Base-by-base conservation (phyloP, 2,113 vertebrate genomes). In the Lamprologus speciosus region DNA sequence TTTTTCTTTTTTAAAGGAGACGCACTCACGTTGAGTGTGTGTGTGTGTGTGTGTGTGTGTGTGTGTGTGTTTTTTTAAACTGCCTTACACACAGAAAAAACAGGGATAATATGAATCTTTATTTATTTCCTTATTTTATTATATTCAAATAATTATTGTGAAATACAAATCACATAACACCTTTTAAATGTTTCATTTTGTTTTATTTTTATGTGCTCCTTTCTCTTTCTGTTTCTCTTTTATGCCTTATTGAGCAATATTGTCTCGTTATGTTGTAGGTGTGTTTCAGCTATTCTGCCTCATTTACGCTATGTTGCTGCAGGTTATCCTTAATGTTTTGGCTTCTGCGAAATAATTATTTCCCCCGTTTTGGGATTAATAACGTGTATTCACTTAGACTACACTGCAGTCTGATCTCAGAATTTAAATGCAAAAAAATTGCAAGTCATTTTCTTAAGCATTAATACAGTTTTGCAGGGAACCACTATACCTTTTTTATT, bases 1-100 rank as follows among this genome's bases (percentile, higher is more conserved):
- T 26, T 42, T 60, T 40, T 16, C 8, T 31, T 31, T 85, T 93
- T 96, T 94, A 93, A 95, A 95, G 94, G 91, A 87, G 90, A 90
- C 90, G 79, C 81, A 31, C 17, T 54, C 42, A 9, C 16, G 40
- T 19, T 28, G 10, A 12, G 50, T 1, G 16, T 12, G 28, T 60
- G 13, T 51, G 40, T 42, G 12, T 23, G 2, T 55, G 8, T 51
- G 4, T 40, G 2, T 55, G 8, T 50, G n/a, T n/a, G n/a, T n/a
- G n/a, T n/a, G n/a, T n/a, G n/a, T n/a, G 2, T 57, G 3, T 35
- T 0, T 5, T 60, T 33, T 1, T 1, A 47, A 68, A 31, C 42
- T 12, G 42, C 6, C 10, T 50, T 68, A 19, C 37, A 40, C 50
- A 37, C 2, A n/a, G 5, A 55, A 57, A 42, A 81, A 57, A 0